Percentiles rank a stretch among this genome's conserved stretches.
phyloP scores from a whole-genome alignment of 2,888 invertebrate genomes.

The Leucoma salicis region DNA sequence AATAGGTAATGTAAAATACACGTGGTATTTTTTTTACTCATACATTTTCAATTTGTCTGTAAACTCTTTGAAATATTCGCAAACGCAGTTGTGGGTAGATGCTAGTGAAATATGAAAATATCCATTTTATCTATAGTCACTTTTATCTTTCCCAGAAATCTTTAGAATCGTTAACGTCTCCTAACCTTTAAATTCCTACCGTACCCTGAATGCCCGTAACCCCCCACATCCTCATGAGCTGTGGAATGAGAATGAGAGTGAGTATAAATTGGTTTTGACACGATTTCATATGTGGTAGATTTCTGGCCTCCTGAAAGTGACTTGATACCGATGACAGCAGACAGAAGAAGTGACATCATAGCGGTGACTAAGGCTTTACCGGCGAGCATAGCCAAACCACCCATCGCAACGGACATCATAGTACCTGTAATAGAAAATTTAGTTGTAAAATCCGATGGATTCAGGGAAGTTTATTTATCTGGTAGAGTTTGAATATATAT shows the following conservation, averaged over 20 bases:
- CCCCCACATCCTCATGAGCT: slow-evolving; percentile 82
- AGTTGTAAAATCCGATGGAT: too few species aligned
- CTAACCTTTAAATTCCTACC: slow-evolving; percentile 64
- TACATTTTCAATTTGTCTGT: too few species aligned
- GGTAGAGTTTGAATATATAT: neutral
- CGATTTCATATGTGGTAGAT: slow-evolving; percentile 91
- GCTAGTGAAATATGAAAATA: too few species aligned
- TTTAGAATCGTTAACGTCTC: too few species aligned
- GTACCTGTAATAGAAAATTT: slow-evolving; percentile 80
- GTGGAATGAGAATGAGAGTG: slow-evolving; percentile 84
- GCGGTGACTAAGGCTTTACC: slow-evolving; percentile 93
- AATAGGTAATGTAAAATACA: too few species aligned
- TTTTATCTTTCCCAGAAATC: too few species aligned
- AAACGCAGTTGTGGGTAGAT: too few species aligned
- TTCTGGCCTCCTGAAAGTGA: slow-evolving; percentile 86
- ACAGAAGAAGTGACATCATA: slow-evolving; percentile 89
- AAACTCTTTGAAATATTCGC: too few species aligned
- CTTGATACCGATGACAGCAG: slow-evolving; percentile 89
- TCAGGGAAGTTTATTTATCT: neutral
- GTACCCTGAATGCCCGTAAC: slow-evolving; percentile 80
- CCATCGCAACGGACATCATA: slow-evolving; percentile 87
- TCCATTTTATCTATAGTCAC: too few species aligned
- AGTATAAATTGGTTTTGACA: slow-evolving; percentile 90
- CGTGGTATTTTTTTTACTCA: too few species aligned
- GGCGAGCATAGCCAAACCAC: slow-evolving; percentile 89